phyloP scores from a whole-genome alignment of 2,113 vertebrate species.

The Bolborhynchus lineola region DNA sequence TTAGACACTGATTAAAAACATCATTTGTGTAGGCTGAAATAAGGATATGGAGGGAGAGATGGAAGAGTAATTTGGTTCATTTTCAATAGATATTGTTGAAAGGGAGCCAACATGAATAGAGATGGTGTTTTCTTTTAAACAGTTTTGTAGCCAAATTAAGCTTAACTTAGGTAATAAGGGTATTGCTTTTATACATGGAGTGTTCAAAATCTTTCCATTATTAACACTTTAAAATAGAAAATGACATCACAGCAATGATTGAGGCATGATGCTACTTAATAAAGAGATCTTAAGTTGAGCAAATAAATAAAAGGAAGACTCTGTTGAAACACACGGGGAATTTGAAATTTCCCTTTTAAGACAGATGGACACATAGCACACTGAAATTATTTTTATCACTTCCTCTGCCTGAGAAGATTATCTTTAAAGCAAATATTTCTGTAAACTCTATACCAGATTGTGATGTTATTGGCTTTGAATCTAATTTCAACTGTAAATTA shows the following conservation, averaged over 20 bases:
- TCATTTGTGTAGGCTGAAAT: neutral
- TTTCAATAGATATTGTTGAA: neutral
- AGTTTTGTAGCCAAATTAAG: neutral
- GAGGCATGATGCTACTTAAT: neutral
- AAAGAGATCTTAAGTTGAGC: neutral
- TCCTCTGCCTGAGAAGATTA: neutral
- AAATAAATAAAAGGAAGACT: neutral
- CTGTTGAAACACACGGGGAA: fast-evolving
- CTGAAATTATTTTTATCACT: neutral
- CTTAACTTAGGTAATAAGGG: neutral
- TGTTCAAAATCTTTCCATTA: neutral
- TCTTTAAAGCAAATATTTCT: neutral
- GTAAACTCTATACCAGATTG: neutral
- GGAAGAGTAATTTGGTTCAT: neutral
- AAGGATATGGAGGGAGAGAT: neutral
- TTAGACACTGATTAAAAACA: neutral
- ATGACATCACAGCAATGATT: neutral
- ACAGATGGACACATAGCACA: neutral
- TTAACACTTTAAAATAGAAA: neutral
- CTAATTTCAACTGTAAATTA: neutral
- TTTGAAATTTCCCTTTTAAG: neutral
- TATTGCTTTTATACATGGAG: neutral
- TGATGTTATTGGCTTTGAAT: neutral
- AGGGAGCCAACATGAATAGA: neutral
- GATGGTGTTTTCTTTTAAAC: neutral